A percentile compares a stretch with the other conserved stretches of the same genome.
phyloP scores from a whole-genome alignment of 2,113 vertebrate species.

The Oryzias javanicus region DNA sequence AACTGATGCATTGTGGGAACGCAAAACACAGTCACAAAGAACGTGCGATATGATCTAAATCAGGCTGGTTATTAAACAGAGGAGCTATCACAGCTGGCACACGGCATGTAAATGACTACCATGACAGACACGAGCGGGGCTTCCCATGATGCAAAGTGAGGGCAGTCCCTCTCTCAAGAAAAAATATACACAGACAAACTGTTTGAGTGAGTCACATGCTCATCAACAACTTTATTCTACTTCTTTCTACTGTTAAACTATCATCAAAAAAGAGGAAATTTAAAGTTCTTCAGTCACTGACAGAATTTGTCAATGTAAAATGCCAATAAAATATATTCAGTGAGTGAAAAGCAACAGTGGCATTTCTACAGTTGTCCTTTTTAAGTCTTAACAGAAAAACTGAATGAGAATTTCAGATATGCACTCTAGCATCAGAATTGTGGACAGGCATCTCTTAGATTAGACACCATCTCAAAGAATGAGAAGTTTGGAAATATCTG shows the following conservation, averaged over 20 bases:
- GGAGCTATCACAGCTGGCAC: constrained; percentile 5
- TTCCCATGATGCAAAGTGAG: constrained; percentile 61
- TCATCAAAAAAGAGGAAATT: constrained; percentile 13
- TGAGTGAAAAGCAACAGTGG: constrained; percentile 46
- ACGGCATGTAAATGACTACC: constrained; percentile 40
- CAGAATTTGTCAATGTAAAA: constrained; percentile 17
- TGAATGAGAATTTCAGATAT: constrained; percentile 18
- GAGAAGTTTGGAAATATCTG: constrained; percentile 15
- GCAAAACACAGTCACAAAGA: constrained; percentile 12
- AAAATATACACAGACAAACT: constrained; percentile 6
- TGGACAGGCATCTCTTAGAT: constrained; percentile 46
- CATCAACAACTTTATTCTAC: constrained; percentile 2
- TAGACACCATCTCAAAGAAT: background rate
- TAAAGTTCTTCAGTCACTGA: constrained; percentile 3
- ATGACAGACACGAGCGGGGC: constrained; percentile 29
- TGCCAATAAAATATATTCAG: too few relatives aligned
- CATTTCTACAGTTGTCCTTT: constrained; percentile 64
- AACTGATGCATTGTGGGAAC: constrained; percentile 40
- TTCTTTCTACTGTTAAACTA: background rate
- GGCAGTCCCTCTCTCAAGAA: constrained; percentile 35
- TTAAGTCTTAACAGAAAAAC: constrained; percentile 41
- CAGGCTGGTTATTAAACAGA: constrained; percentile 11
- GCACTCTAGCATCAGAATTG: constrained; percentile 42
- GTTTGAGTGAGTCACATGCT: background rate
- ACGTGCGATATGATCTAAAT: constrained; percentile 9